phyloP scores from a whole-genome alignment of 2,797 vertebrate genomes.

The Sciurus vulgaris region DNA sequence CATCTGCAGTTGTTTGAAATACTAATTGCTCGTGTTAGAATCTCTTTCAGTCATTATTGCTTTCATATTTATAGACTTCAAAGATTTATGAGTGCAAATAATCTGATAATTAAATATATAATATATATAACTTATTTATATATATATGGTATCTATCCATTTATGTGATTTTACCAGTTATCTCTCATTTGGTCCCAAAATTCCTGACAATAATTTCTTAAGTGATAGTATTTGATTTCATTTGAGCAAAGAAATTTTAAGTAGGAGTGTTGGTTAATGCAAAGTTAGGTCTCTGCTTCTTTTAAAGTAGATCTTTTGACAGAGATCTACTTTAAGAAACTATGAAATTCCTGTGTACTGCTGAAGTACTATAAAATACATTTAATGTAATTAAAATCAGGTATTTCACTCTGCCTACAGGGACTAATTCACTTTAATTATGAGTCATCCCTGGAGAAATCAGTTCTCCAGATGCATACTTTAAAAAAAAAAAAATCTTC shows the following conservation, averaged over 20 bases:
- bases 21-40: background rate
- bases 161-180: background rate
- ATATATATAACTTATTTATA: no score
- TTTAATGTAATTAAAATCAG: background rate
- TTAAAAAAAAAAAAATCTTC: background rate
- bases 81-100: background rate
- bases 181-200: background rate
- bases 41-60: background rate
- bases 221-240: background rate
- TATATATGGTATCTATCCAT: no score
- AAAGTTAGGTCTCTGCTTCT: background rate
- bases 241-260: conserved; percentile 1
- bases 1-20: background rate
- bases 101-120: background rate
- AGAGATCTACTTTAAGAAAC: background rate
- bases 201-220: background rate
- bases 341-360: background rate
- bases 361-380: background rate
- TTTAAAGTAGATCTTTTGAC: no score
- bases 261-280: background rate
- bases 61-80: background rate
- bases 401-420: background rate
- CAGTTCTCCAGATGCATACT: background rate
- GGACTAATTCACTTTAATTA: background rate
- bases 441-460: background rate